Conservation (phyloP, 2,888 invertebrate genomes). For the Ceraclea dissimilis region DNA sequence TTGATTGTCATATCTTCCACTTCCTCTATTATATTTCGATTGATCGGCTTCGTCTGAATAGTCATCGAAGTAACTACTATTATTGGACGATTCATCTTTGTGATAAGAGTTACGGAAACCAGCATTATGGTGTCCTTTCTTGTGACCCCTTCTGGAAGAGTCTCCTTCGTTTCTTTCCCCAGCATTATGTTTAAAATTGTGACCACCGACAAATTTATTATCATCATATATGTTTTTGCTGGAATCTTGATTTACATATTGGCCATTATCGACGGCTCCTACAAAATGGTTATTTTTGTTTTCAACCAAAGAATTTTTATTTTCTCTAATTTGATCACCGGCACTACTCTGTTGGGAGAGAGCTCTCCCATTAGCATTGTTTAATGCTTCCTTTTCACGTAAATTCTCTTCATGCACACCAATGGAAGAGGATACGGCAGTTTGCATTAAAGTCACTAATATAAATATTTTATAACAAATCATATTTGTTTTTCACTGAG, state of each 20-base stretch:
- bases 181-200: constrained; percentile 40
- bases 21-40: constrained; percentile 40
- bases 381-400: constrained; percentile 37
- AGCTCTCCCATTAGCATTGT: constrained; percentile 40
- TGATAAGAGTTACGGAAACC: constrained; percentile 63
- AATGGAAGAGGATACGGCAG: constrained; percentile 30
- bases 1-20: constrained; percentile 40
- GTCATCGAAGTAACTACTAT: constrained; percentile 62
- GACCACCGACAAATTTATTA: constrained; percentile 42
- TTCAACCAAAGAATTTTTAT: constrained; percentile 40
- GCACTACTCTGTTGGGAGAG: constrained; percentile 42
- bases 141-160: constrained; percentile 47
- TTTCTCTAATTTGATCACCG: constrained; percentile 42
- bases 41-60: constrained; percentile 45
- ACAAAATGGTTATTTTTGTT: constrained; percentile 41
- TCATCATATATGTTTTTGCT: constrained; percentile 42
- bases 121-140: constrained; percentile 61
- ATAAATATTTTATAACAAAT: background rate
- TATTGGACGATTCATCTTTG: constrained; percentile 63
- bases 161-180: constrained; percentile 39
- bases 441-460: background rate
- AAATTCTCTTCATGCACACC: constrained; percentile 37
- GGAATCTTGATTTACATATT: constrained; percentile 44
- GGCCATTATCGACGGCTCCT: constrained; percentile 42
- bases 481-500: background rate